Conservation (phyloP, 2,113 vertebrate species). For the Narcine bancroftii region DNA sequence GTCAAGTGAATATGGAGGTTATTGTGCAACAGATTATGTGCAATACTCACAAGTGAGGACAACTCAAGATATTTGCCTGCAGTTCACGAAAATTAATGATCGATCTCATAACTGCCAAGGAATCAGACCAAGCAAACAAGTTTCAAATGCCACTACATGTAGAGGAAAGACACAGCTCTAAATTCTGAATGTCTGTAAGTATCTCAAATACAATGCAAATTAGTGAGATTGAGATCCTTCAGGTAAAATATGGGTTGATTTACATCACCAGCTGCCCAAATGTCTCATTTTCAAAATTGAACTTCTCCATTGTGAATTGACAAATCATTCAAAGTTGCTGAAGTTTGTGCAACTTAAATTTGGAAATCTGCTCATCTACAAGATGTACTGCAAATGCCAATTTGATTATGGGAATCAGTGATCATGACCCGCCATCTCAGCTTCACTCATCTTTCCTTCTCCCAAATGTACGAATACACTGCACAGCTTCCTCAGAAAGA, state of each 20-base stretch:
- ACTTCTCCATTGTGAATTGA: neutral
- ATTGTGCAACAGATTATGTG: neutral
- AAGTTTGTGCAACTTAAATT: neutral
- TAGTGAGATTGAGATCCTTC: neutral
- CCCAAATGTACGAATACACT: neutral
- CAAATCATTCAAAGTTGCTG: neutral
- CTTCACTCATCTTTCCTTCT: neutral
- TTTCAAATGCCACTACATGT: neutral
- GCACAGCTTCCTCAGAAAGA: neutral
- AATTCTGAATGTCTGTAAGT: neutral
- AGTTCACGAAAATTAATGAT: neutral
- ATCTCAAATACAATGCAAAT: neutral
- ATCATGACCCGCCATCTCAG: neutral
- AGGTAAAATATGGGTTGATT: neutral
- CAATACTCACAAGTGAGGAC: neutral
- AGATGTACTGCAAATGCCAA: neutral
- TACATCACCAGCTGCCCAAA: neutral
- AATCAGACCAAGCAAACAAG: neutral
- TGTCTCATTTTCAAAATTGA: neutral
- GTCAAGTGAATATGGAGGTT: neutral
- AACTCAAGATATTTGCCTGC: neutral
- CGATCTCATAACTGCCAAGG: neutral
- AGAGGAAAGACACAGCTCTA: neutral
- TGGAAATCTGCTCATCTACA: neutral
- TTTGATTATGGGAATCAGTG: constrained; percentile 22